Evolutionary conservation across 2,888 invertebrate species (phyloP).

Genomic region (Phengaris arion): DNA sequence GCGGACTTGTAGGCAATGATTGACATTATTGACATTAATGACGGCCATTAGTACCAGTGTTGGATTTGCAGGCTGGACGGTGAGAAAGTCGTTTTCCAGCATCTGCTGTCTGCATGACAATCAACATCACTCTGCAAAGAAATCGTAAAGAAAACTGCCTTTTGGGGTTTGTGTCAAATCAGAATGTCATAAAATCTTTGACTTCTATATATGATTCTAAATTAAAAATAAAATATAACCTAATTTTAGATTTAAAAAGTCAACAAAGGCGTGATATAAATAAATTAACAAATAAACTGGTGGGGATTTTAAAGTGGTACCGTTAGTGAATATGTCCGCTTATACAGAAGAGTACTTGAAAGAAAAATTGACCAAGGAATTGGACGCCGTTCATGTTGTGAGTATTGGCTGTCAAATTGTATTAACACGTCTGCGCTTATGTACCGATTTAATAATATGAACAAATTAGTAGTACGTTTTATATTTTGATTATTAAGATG

Average conservation of each 20-base stretch:
- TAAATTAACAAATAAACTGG: slow-evolving; percentile 15
- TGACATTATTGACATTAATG: no score
- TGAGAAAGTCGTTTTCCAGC: no score
- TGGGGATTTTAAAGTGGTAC: slow-evolving; percentile 23
- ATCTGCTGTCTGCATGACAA: no score
- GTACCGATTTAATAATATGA: slow-evolving; percentile 46
- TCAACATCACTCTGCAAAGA: no score
- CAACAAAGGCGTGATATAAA: neutral
- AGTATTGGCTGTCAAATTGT: slow-evolving; percentile 75
- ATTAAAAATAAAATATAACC: slow-evolving; percentile 37
- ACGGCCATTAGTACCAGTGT: no score
- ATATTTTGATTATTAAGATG: slow-evolving; percentile 47
- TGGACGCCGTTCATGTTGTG: slow-evolving; percentile 85
- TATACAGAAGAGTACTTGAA: slow-evolving; percentile 83
- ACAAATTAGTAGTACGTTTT: slow-evolving; percentile 45
- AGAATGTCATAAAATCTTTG: slow-evolving; percentile 23
- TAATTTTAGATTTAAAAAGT: slow-evolving; percentile 24
- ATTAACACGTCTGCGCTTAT: slow-evolving; percentile 56
- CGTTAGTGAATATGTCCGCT: slow-evolving; percentile 76
- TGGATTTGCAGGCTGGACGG: no score
- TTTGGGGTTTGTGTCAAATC: slow-evolving; percentile 12
- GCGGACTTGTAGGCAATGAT: no score
- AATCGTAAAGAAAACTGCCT: neutral
- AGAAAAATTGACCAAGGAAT: slow-evolving; percentile 82
- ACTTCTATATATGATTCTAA: slow-evolving; percentile 29